Base-by-base conservation (phyloP, 2,888 invertebrate genomes). In the Ichneumon xanthorius region DNA sequence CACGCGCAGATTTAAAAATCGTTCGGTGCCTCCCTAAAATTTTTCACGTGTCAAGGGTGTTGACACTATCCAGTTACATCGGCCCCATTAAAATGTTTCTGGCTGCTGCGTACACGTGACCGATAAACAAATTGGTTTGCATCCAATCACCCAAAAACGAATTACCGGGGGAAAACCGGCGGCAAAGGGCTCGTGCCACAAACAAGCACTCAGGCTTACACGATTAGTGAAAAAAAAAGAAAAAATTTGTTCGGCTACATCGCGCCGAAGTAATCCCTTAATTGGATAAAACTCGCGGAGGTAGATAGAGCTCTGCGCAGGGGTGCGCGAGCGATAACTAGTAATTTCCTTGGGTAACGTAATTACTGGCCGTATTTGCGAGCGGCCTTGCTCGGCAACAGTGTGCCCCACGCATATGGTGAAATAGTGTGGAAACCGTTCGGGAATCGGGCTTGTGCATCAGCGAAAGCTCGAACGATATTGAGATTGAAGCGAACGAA, bases 321-420 rank as follows among this genome's bases (percentile, higher is more conserved):
- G 81, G 73, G 73, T 72, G 75, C 73, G 58, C 77, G 72, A 72
- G 82, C 89, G 89, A 89, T 88, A 91, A 91, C 88, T 89, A 88
- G 87, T 91, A 90, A 91, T 91, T 91, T 92, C 89, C 88, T 87
- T 87, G 88, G 88, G 86, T 89, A 90, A 90, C 88, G 90, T 90
- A 90, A 90, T 92, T 92, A 91, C 90, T 89, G 88, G 85, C 86
- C 88, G 90, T 90, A 91, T 91, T 90, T 91, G 90, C 90, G 88
- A 85, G 89, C 80, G 88, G 86, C 86, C 87, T 89, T 85, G 88
- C 80, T 83, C 67, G 19, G 48, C 55, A n/a, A 45, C 11, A 40
- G n/a, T 26, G 22, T 40, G 16, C 53, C 22, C 48, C 50, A 63
- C 53, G 68, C 58, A 78, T 68, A 50, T 72, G 72, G 83, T 67